Evolutionary conservation across 2,113 vertebrate genomes (phyloP).

Genomic region (Mustelus asterias): DNA sequence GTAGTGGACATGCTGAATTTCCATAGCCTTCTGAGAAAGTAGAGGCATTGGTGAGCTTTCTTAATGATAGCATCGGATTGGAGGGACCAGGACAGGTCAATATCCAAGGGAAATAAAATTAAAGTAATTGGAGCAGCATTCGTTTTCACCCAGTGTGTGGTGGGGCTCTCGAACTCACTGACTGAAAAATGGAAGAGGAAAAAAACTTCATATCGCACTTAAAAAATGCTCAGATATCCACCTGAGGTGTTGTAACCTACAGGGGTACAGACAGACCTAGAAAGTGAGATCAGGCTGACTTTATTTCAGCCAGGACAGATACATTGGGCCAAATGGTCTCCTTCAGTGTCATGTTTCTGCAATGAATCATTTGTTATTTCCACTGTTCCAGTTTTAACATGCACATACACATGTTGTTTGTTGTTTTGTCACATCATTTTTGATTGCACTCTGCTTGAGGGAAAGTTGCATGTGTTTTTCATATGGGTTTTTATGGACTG

Average conservation of each 20-base stretch:
- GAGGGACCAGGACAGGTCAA: no score
- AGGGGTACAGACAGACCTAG: neutral
- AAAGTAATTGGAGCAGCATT: no score
- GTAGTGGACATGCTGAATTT: no score
- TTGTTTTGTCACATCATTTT: neutral
- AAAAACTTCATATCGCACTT: neutral
- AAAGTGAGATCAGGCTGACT: neutral
- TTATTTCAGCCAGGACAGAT: neutral
- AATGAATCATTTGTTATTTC: neutral
- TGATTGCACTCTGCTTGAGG: neutral
- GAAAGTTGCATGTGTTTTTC: neutral
- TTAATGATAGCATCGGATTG: no score
- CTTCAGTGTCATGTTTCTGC: neutral
- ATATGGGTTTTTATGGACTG: neutral
- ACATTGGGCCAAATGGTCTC: no score
- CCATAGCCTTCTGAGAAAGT: no score
- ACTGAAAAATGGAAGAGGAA: neutral
- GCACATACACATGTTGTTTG: neutral
- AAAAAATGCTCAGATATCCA: neutral
- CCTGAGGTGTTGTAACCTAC: neutral
- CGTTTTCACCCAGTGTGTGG: no score
- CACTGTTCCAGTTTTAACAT: neutral
- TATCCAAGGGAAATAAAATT: no score
- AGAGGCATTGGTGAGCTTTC: no score
- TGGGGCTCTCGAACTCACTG: neutral